A percentile compares a stretch with the other conserved stretches of the same genome.
Conservation (phyloP, 2,797 vertebrate species). For the Halcyon badia region DNA sequence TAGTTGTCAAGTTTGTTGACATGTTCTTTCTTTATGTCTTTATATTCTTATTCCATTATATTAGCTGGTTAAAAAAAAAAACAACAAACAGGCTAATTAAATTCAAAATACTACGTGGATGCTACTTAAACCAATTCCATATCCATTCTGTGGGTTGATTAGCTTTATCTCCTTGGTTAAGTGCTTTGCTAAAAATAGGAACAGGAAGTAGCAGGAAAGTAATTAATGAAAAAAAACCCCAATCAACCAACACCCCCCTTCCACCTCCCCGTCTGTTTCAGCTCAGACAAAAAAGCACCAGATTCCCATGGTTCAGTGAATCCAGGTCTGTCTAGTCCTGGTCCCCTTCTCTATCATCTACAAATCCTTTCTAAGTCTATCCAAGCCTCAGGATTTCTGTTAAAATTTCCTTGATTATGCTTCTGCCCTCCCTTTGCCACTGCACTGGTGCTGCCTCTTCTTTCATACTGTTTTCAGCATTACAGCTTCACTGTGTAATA, state of each 20-base stretch:
- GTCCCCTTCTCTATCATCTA: not conserved
- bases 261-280: not conserved
- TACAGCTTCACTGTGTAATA: not conserved
- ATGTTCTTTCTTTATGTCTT: not conserved
- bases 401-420: not conserved
- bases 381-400: not conserved
- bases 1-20: not conserved
- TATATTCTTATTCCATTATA: not conserved
- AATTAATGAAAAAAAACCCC: not conserved
- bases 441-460: not conserved
- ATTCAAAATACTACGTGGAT: not conserved
- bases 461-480: not conserved
- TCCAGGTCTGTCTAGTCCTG: not conserved
- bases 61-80: not conserved
- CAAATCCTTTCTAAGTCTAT: not conserved
- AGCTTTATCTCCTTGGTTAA: conserved; percentile 40
- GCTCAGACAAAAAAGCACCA: not conserved
- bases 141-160: conserved; percentile 21
- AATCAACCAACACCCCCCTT: not conserved
- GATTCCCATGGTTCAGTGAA: not conserved
- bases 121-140: not conserved
- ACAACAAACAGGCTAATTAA: not conserved
- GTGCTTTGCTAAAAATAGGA: conserved; percentile 42
- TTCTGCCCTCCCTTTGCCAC: not conserved
- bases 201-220: not conserved